Base-by-base conservation (phyloP, 2,888 invertebrate species). In the Drosophila heteroneura region DNA sequence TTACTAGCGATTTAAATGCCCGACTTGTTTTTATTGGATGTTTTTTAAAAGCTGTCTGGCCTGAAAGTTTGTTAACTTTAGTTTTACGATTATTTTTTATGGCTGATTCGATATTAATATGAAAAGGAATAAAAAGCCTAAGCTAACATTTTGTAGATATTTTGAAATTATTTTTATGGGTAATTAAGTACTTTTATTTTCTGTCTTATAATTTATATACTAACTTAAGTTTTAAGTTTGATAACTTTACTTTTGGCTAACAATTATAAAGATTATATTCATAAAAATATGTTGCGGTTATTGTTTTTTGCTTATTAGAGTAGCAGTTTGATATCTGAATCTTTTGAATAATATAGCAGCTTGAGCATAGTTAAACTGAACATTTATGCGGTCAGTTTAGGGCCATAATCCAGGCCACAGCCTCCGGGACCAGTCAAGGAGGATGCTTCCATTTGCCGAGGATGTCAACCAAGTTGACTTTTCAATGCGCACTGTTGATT, bases 401-500 rank as follows among this genome's bases (percentile, higher is more conserved):
- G 35, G 35, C 26, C 26, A n/a, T 26, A 22, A 39, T 32, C 4
- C n/a, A 61, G 33, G 60, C 52, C 35, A 52, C 35, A 61, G 22
- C 28, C 53, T 53, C 19, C 30, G 53, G 39, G 56, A 33, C 19
- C 14, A 52, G 56, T n/a, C 19, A 32, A 28, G 41, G 10, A 37
- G 47, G 37, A 14, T 32, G 14, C 12, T 12, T 30, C 39, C 41
- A 39, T 30, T n/a, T 57, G 76, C 76, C 54, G 73, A 47, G 57
- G 63, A 81, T 82, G 80, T 80, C 76, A 82, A 67, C 64, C 62
- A 62, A 83, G 69, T 77, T 85, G 77, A 77, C 85, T 82, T 83
- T 79, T 82, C 75, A 83, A 82, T 85, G 83, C 85, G 86, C 82
- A 85, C 73, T 83, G 85, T 70, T 83, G 82, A 79, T 79, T 86